Percentiles rank a stretch among this genome's conserved stretches.
Evolutionary conservation across 1,140 invertebrate genomes (phyloP).

Genomic region (Pachyrhynchus sulphureomaculatus): DNA sequence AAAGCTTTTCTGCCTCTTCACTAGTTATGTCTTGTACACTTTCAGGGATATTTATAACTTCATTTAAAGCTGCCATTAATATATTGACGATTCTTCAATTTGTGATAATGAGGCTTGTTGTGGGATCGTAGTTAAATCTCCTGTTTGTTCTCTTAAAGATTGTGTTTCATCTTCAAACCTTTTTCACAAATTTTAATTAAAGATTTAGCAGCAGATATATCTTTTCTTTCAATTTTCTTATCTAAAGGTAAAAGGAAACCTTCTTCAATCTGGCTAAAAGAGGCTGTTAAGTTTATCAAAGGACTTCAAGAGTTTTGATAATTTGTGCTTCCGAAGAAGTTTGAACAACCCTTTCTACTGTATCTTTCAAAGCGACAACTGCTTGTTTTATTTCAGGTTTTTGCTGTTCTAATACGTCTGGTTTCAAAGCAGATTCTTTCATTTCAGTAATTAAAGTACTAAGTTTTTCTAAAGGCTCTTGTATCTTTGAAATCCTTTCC

Average conservation of each 20-base stretch:
- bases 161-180: too few relatives aligned
- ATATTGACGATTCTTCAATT: slow-evolving; percentile 7
- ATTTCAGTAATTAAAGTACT: slow-evolving; percentile 14
- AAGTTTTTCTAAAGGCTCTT: slow-evolving; percentile 25
- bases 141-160: too few relatives aligned
- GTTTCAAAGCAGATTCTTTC: slow-evolving; percentile 18
- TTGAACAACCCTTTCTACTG: too few relatives aligned
- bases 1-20: slow-evolving; percentile 1
- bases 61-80: neutral
- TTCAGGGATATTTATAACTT: slow-evolving; percentile 1
- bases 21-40: neutral
- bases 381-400: too few relatives aligned
- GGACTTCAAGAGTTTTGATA: too few relatives aligned
- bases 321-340: slow-evolving; percentile 12
- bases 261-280: too few relatives aligned
- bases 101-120: too few relatives aligned
- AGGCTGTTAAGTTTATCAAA: too few relatives aligned
- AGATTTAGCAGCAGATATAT: neutral
- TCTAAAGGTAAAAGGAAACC: too few relatives aligned
- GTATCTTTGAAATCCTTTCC: slow-evolving; percentile 6
- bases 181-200: neutral
- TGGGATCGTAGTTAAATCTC: too few relatives aligned
- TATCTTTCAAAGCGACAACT: slow-evolving; percentile 9
- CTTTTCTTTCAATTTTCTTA: too few relatives aligned
- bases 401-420: too few relatives aligned